These are phyloP conservation scores for Diadromus collaris DNA, from an alignment of 2,888 invertebrate species.

Conservation along the genomic window DNA sequence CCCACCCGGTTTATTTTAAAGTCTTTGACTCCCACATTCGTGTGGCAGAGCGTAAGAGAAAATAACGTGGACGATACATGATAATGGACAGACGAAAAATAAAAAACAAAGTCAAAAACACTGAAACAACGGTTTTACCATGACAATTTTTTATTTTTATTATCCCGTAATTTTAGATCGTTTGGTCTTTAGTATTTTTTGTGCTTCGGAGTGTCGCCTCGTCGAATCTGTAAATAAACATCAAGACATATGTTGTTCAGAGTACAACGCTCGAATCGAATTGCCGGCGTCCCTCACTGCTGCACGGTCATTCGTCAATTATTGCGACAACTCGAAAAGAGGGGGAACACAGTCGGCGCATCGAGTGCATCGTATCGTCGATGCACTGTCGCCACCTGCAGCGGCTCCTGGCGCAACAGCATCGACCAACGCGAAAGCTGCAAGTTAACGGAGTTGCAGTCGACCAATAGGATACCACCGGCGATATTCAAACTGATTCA, in stretches of 20 bases:
- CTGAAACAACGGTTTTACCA: neutral
- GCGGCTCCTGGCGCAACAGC: neutral
- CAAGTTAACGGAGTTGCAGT: neutral
- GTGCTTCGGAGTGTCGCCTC: neutral
- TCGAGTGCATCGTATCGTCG: neutral
- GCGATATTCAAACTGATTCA: neutral
- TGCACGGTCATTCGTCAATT: slow-evolving; percentile 21
- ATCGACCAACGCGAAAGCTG: neutral
- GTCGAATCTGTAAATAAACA: slow-evolving; percentile 53
- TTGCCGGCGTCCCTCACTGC: slow-evolving; percentile 24
- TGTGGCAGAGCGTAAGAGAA: slow-evolving; percentile 2
- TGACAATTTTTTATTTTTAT: neutral
- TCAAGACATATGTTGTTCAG: slow-evolving; percentile 40
- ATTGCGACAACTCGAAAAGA: slow-evolving; percentile 6
- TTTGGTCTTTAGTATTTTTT: neutral
- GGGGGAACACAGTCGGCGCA: slow-evolving; percentile 8
- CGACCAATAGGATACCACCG: slow-evolving; percentile 9
- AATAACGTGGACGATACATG: slow-evolving; percentile 25
- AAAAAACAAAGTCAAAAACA: neutral
- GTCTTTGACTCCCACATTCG: slow-evolving; percentile 37
- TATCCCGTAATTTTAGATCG: neutral
- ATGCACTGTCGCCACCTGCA: slow-evolving; percentile 9
- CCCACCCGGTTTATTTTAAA: slow-evolving; percentile 58
- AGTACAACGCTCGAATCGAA: slow-evolving; percentile 33
- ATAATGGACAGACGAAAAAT: slow-evolving; percentile 12